These are phyloP conservation scores for Choreutis nemorana DNA, from an alignment of 2,888 invertebrate species.

Conservation along the genomic window DNA sequence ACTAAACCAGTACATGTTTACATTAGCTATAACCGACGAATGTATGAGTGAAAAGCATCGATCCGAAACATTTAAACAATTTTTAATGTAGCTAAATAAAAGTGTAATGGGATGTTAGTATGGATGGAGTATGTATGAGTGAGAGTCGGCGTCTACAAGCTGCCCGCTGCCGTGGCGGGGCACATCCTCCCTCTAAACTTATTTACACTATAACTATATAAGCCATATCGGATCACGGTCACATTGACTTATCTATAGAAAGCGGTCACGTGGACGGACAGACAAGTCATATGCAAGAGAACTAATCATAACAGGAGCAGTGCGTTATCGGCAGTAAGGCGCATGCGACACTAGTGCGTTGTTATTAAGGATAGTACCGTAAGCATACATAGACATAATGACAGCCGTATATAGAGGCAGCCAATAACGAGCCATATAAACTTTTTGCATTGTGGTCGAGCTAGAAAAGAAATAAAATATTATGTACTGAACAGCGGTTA, in stretches of 20 bases:
- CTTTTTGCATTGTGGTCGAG: conserved; percentile 61
- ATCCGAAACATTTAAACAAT: too few relatives aligned
- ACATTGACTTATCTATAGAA: conserved; percentile 15
- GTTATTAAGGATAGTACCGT: conserved; percentile 43
- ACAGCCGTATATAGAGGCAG: conserved; percentile 63
- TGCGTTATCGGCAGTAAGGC: conserved; percentile 19
- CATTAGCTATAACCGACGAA: conserved; percentile 30
- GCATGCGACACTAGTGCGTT: conserved; percentile 48
- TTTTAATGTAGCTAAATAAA: too few relatives aligned
- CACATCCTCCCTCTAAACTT: background rate
- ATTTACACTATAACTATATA: too few relatives aligned
- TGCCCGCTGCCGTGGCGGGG: conserved; percentile 2
- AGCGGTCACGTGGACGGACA: conserved; percentile 43
- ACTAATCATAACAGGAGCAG: conserved; percentile 19
- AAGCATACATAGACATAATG: conserved; percentile 65
- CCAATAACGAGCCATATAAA: conserved; percentile 64
- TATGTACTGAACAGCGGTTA: conserved; percentile 38
- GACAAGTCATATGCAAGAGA: conserved; percentile 28
- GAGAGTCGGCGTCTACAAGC: conserved; percentile 14
- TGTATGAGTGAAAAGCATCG: conserved; percentile 31
- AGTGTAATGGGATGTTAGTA: too few relatives aligned
- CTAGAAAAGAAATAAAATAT: conserved; percentile 57
- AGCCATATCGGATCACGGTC: conserved; percentile 10
- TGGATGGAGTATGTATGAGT: too few relatives aligned
- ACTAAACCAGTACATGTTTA: conserved; percentile 23